These are phyloP conservation scores for Neodiprion lecontei DNA, from an alignment of 1,140 invertebrate genomes.

Conservation along the genomic window DNA sequence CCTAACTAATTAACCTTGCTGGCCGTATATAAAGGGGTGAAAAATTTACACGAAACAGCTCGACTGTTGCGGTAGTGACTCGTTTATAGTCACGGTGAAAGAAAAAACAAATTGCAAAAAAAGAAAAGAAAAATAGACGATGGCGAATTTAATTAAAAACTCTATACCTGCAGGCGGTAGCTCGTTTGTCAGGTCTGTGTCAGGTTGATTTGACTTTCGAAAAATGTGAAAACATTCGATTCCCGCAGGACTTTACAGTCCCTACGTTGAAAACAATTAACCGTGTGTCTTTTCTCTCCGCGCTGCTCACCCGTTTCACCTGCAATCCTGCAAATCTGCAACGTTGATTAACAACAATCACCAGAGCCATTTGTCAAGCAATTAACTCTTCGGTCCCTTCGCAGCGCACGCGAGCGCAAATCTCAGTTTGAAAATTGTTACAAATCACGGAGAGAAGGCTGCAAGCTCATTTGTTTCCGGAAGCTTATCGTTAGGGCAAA, in stretches of 20 bases:
- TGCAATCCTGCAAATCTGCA: too few species aligned
- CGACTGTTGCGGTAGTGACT: neutral
- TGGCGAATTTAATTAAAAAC: neutral
- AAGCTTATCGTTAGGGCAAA: neutral
- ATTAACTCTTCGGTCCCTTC: neutral
- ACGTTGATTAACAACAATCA: neutral
- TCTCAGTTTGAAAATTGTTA: neutral
- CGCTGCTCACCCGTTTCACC: too few species aligned
- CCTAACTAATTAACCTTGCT: neutral
- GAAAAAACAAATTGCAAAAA: too few species aligned
- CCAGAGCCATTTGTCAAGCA: neutral
- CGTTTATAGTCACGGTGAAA: too few species aligned
- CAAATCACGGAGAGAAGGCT: neutral
- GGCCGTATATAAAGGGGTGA: too few species aligned
- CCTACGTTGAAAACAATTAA: too few species aligned
- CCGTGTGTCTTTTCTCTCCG: too few species aligned
- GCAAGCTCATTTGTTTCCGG: neutral
- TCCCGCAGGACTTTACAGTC: too few species aligned
- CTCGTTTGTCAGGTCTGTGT: neutral
- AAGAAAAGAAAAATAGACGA: too few species aligned
- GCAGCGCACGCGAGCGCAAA: too few species aligned
- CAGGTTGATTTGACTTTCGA: constrained; percentile 2
- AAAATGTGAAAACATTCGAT: neutral
- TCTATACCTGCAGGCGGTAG: neutral
- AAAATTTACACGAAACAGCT: neutral